Conservation (phyloP, 2,797 vertebrate species). For the Valencia hispanica region DNA sequence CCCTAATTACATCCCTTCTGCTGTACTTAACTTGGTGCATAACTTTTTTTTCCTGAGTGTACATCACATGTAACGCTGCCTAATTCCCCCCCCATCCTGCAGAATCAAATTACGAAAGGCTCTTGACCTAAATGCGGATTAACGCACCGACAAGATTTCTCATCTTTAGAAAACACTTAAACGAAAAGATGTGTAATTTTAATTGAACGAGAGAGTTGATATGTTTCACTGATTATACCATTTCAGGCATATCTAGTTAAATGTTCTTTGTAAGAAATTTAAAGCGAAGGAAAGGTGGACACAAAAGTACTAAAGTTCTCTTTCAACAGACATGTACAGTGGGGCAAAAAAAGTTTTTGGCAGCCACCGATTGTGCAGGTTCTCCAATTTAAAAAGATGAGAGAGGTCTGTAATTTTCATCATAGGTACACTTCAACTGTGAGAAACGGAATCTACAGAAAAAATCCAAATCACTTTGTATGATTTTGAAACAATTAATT, state of each 20-base stretch:
- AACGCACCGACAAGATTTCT: neutral
- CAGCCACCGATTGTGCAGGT: too few relatives aligned
- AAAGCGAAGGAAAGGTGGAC: neutral
- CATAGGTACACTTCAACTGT: too few relatives aligned
- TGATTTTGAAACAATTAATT: too few relatives aligned
- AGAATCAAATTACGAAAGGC: slow-evolving; percentile 26
- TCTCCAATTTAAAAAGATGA: too few relatives aligned
- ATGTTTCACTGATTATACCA: neutral
- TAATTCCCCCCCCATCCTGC: slow-evolving; percentile 24
- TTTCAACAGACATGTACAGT: too few relatives aligned
- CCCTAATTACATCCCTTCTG: too few relatives aligned
- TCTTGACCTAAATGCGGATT: slow-evolving; percentile 44
- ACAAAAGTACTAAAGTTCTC: neutral
- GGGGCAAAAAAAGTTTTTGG: too few relatives aligned
- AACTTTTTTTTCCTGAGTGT: neutral
- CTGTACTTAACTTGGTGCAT: too few relatives aligned
- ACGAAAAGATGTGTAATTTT: neutral
- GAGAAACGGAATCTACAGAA: too few relatives aligned
- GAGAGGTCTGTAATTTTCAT: too few relatives aligned
- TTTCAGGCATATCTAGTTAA: neutral
- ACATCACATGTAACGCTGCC: neutral
- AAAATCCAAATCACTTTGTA: too few relatives aligned
- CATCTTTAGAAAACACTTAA: slow-evolving; percentile 1
- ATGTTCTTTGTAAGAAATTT: neutral
- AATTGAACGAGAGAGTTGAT: neutral